Conservation (phyloP, 2,113 vertebrate genomes). For the Cathartes aura region DNA sequence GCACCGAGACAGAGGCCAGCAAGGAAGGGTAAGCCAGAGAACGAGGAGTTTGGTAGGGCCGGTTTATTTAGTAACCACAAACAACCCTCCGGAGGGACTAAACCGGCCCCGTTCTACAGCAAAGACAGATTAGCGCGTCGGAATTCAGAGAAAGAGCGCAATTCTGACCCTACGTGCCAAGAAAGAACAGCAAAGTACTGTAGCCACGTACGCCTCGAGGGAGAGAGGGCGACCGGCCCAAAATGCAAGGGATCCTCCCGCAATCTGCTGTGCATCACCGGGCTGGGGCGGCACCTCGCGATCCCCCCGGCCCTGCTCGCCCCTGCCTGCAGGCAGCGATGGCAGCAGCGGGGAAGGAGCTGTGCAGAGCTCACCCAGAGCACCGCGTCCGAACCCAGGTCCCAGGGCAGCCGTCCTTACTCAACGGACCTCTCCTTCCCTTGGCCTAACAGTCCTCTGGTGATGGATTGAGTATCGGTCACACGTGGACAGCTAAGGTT, state of each 20-base stretch:
- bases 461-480: fast-evolving
- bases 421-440: neutral
- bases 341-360: neutral
- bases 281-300: neutral
- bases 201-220: fast-evolving
- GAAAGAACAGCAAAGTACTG: neutral
- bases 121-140: fast-evolving
- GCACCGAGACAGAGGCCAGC: neutral
- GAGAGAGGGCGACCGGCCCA: fast-evolving
- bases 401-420: neutral
- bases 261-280: fast-evolving
- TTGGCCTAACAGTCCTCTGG: neutral
- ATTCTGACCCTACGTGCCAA: neutral
- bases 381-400: neutral
- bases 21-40: neutral
- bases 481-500: fast-evolving
- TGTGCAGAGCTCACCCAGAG: fast-evolving
- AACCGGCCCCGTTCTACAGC: neutral
- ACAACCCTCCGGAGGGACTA: neutral
- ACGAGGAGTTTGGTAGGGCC: fast-evolving
- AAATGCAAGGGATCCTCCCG: neutral
- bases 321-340: neutral
- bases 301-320: neutral
- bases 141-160: fast-evolving
- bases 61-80: neutral